Base-by-base conservation (phyloP, 2,888 invertebrate genomes). In the Hirudinaria manillensis region DNA sequence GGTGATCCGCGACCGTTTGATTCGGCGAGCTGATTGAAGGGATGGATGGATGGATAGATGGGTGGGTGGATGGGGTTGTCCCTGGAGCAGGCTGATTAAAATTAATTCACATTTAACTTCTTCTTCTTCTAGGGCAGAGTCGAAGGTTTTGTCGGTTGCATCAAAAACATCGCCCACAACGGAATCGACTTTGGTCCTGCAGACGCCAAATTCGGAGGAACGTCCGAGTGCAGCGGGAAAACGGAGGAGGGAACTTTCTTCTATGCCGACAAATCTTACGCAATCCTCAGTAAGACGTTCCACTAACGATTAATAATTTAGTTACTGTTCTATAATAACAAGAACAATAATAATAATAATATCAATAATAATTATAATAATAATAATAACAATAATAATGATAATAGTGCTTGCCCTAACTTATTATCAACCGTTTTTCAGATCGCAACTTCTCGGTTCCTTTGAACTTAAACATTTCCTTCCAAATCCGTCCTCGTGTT, bases 401-500 rank as follows among this genome's bases (percentile, higher is more conserved):
- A 38, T 38, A 38, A 38, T 38, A 38, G 38, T 38, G 3, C 38
- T 38, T 38, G 10, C 10, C 10, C 3, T 38, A 3, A 38, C 10
- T 38, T 38, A 38, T 38, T 38, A n/a, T n/a, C n/a, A n/a, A n/a
- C n/a, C n/a, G n/a, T n/a, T 61, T 13, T 6, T 66, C 83, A 89
- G 89, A 88, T 75, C 91, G 93, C 55, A 89, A 88, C 80, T 94
- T 92, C 87, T 89, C 87, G 77, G 93, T 95, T 3, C 94, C 94
- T 4, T 86, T 88, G 61, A 90, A 91, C 80, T 89, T 94, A 77
- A 90, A 90, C 0, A 90, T 96, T 61, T 89, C 89, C 55, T 89
- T 97, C 88, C 92, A 93, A 79, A 91, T 97, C 76, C 91, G 92
- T 78, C 94, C 96, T 0, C 89, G 96, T 27, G 90, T 91, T 79